Conservation (phyloP, 2,888 invertebrate species). For the Lottia scabra region DNA sequence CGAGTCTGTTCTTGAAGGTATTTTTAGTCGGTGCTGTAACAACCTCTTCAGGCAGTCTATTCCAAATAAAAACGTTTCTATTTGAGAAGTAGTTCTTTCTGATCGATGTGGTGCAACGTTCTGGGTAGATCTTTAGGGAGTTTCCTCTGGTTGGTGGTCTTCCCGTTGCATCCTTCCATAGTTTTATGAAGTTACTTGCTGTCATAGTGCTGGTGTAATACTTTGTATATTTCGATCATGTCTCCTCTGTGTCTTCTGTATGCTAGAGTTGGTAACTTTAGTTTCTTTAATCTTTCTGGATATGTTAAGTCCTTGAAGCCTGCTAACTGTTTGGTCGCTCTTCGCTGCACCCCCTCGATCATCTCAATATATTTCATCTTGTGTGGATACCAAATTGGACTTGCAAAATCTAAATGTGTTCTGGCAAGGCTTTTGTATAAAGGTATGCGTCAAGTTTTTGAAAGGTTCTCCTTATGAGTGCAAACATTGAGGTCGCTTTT, state of each 20-base stretch:
- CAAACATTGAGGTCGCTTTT: conserved; percentile 10
- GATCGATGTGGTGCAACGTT: too few relatives aligned
- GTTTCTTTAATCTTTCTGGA: too few relatives aligned
- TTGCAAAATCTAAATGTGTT: conserved; percentile 22
- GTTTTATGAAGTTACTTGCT: too few relatives aligned
- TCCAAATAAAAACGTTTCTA: too few relatives aligned
- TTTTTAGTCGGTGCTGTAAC: too few relatives aligned
- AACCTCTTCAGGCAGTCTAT: too few relatives aligned
- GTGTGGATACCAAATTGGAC: conserved; percentile 15
- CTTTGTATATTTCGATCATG: conserved; percentile 21
- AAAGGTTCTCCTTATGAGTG: conserved; percentile 9
- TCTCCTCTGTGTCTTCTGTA: conserved; percentile 15
- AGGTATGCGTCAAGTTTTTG: background rate
- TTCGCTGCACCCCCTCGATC: conserved; percentile 21
- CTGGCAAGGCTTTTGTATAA: conserved; percentile 17
- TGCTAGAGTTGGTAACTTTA: too few relatives aligned
- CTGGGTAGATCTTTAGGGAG: too few relatives aligned
- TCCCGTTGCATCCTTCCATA: too few relatives aligned
- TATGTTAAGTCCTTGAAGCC: conserved; percentile 11
- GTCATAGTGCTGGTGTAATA: background rate
- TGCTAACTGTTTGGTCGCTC: conserved; percentile 20
- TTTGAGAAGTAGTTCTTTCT: too few relatives aligned
- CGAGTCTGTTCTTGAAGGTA: too few relatives aligned
- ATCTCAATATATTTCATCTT: conserved; percentile 13
- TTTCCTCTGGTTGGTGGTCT: too few relatives aligned